Conservation (phyloP, 1,140 invertebrate genomes). For the Stenopsyche tienmushanensis region DNA sequence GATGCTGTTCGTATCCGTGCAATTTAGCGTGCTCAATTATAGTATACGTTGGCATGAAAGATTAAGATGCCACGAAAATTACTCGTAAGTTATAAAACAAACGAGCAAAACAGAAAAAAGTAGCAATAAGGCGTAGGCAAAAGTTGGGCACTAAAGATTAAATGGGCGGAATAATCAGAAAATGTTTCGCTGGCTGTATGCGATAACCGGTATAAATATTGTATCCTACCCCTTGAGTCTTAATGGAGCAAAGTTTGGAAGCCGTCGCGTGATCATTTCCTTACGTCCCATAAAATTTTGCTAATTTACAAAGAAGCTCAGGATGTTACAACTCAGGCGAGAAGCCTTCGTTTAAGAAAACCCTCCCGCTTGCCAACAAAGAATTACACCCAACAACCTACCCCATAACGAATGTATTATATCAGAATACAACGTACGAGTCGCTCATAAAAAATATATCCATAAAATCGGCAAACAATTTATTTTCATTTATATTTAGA, state of each 20-base stretch:
- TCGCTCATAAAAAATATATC: too few species aligned
- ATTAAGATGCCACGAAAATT: background rate
- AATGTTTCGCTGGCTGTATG: constrained; percentile 17
- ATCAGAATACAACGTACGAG: too few species aligned
- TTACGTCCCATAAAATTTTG: constrained; percentile 33
- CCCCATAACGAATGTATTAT: too few species aligned
- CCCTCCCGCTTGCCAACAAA: too few species aligned
- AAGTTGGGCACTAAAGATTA: constrained; percentile 33
- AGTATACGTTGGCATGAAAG: background rate
- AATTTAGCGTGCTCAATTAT: too few species aligned
- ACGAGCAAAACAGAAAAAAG: constrained; percentile 12
- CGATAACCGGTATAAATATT: constrained; percentile 35
- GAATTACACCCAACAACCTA: too few species aligned
- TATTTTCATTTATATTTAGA: too few species aligned
- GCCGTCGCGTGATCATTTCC: constrained; percentile 25
- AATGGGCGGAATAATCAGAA: constrained; percentile 36
- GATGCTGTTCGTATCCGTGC: too few species aligned
- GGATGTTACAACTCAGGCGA: background rate
- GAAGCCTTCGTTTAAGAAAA: too few species aligned
- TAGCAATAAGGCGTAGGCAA: constrained; percentile 22
- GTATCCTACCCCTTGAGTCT: constrained; percentile 24
- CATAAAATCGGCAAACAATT: too few species aligned
- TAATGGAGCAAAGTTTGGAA: constrained; percentile 29
- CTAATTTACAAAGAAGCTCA: constrained; percentile 32
- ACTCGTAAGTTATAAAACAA: background rate